These are phyloP conservation scores for Ornithoptera priamus DNA, from an alignment of 2,888 invertebrate genomes.

Conservation along the genomic window DNA sequence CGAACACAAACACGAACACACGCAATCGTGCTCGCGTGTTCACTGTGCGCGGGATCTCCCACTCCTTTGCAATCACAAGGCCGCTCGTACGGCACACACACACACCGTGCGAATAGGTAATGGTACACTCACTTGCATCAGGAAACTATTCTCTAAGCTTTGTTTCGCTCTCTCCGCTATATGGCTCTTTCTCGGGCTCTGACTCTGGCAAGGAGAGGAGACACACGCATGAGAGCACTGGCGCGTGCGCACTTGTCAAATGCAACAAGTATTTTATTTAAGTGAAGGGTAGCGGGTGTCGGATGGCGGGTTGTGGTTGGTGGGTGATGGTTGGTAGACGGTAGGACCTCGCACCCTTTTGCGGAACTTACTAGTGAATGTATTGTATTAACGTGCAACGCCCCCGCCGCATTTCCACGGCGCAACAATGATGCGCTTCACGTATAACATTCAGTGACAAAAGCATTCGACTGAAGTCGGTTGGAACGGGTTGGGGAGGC, in stretches of 20 bases:
- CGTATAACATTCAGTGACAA: neutral
- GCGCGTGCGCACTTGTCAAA: constrained; percentile 27
- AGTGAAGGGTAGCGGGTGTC: neutral
- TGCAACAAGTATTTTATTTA: neutral
- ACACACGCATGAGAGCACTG: constrained; percentile 54
- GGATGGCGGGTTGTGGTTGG: neutral
- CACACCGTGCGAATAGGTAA: constrained; percentile 24
- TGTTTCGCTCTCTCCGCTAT: constrained; percentile 79
- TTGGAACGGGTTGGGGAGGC: neutral
- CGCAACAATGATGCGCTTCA: no score
- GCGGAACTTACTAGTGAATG: no score
- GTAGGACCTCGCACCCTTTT: no score
- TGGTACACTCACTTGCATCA: constrained; percentile 72
- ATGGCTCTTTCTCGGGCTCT: constrained; percentile 78
- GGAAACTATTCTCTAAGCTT: constrained; percentile 76
- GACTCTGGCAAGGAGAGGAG: constrained; percentile 75
- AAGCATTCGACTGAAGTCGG: constrained; percentile 8
- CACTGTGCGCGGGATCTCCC: neutral
- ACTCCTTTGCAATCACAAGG: neutral
- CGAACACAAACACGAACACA: neutral
- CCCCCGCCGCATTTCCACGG: no score
- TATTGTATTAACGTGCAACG: no score
- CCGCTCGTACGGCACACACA: constrained; percentile 29
- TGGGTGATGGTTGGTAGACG: neutral
- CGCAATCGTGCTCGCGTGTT: neutral